Percentiles rank a stretch among this genome's conserved stretches.
These are phyloP conservation scores for Lamproptera curius DNA, from an alignment of 2,888 invertebrate species.

Conservation along the genomic window DNA sequence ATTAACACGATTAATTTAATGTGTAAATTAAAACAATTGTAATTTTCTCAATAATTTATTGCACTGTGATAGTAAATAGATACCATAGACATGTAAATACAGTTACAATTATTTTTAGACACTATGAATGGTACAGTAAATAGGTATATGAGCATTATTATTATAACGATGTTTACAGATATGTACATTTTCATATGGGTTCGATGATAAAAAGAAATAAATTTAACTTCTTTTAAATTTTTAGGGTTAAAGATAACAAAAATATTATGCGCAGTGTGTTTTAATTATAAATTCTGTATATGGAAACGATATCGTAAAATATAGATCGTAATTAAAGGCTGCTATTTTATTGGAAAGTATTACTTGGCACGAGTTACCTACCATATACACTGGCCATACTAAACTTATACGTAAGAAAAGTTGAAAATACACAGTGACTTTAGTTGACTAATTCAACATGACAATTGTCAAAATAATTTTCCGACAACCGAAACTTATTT, in stretches of 20 bases:
- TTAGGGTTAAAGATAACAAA: slow-evolving; percentile 17
- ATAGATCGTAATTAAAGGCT: slow-evolving; percentile 3
- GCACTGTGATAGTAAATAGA: slow-evolving; percentile 72
- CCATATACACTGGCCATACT: slow-evolving; percentile 32
- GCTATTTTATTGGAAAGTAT: slow-evolving; percentile 26
- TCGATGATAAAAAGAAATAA: slow-evolving; percentile 35
- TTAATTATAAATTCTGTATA: slow-evolving; percentile 19
- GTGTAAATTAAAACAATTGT: too few species aligned
- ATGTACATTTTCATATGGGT: slow-evolving; percentile 60
- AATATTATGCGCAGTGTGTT: slow-evolving; percentile 12
- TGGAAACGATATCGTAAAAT: slow-evolving; percentile 8
- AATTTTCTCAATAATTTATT: slow-evolving; percentile 51
- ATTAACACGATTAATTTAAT: too few species aligned
- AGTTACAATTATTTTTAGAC: slow-evolving; percentile 50
- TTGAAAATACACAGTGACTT: neutral
- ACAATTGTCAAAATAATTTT: too few species aligned
- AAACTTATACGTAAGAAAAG: slow-evolving; percentile 13
- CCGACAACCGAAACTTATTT: too few species aligned
- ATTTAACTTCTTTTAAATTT: slow-evolving; percentile 7
- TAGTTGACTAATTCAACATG: neutral
- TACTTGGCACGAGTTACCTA: slow-evolving; percentile 59
- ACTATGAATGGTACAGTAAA: slow-evolving; percentile 48
- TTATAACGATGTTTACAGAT: slow-evolving; percentile 55
- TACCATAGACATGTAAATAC: slow-evolving; percentile 69
- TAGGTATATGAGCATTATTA: slow-evolving; percentile 68